These are phyloP conservation scores for Saturnia japonica DNA, from an alignment of 2,888 invertebrate species.

Conservation along the genomic window DNA sequence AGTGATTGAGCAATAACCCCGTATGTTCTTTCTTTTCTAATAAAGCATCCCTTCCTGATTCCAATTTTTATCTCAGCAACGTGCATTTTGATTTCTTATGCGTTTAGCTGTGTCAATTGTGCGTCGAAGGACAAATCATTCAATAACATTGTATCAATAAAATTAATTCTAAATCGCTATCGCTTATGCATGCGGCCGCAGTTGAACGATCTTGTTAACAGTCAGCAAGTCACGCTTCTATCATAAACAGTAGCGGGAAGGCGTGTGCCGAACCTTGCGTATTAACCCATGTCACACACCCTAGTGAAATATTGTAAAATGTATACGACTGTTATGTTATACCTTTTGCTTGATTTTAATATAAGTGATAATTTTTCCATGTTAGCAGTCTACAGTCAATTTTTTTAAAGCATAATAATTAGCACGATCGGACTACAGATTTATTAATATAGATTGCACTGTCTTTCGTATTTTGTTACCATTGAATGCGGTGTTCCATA, in stretches of 20 bases:
- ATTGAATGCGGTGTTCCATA: too few relatives aligned
- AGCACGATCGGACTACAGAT: too few relatives aligned
- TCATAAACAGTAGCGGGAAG: constrained; percentile 34
- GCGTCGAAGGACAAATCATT: neutral
- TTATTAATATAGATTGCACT: too few relatives aligned
- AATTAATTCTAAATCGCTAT: constrained; percentile 16
- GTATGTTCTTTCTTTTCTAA: neutral
- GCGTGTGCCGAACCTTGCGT: constrained; percentile 8
- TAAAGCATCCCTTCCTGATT: neutral
- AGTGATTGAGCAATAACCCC: too few relatives aligned
- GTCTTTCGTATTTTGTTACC: too few relatives aligned
- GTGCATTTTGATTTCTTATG: neutral
- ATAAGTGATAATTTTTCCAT: too few relatives aligned
- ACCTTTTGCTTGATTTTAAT: neutral
- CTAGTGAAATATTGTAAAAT: neutral
- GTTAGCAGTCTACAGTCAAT: too few relatives aligned
- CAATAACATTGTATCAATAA: neutral
- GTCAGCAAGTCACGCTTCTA: constrained; percentile 31
- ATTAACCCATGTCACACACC: constrained; percentile 12
- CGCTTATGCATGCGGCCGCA: constrained; percentile 17
- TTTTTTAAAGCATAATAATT: too few relatives aligned
- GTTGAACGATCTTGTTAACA: constrained; percentile 19
- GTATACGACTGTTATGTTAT: neutral
- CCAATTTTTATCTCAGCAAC: neutral
- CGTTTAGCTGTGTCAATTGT: too few relatives aligned